Evolutionary conservation across 2,113 vertebrate genomes (phyloP).

Genomic region (Pollachius pollachius): DNA sequence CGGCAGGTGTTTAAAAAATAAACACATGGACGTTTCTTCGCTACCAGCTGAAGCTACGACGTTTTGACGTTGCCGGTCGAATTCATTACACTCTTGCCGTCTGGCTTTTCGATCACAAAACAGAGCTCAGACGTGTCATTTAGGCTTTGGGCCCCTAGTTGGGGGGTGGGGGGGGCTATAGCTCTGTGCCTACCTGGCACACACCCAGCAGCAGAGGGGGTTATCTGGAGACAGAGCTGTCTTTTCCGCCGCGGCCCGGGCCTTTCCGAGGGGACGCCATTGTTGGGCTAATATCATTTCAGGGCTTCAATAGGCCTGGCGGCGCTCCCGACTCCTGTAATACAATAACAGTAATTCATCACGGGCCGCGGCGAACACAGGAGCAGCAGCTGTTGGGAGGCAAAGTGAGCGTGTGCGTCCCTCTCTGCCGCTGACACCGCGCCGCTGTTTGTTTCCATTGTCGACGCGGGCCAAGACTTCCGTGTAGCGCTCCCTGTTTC

Average conservation of each 20-base stretch:
- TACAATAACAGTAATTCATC: constrained; percentile 60
- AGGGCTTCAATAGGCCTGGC: constrained; percentile 57
- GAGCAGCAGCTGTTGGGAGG: constrained; percentile 29
- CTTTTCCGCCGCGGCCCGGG: background rate
- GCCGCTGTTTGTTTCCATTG: constrained; percentile 23
- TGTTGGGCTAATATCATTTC: constrained; percentile 59
- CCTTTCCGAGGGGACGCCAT: constrained; percentile 47
- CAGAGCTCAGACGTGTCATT: no score
- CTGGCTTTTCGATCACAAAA: background rate
- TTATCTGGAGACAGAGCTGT: constrained; percentile 37
- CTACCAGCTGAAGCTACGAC: no score
- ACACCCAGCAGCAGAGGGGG: no score
- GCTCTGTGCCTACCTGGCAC: constrained; percentile 21
- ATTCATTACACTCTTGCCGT: constrained; percentile 1
- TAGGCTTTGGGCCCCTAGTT: no score
- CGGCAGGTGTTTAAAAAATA: no score
- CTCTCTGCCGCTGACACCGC: constrained; percentile 10
- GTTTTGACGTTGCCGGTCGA: no score
- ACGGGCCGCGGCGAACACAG: constrained; percentile 43
- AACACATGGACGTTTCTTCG: no score
- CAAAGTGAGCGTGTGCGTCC: constrained; percentile 1
- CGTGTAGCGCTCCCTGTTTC: constrained; percentile 36
- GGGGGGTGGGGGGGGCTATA: background rate
- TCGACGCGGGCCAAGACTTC: constrained; percentile 26
- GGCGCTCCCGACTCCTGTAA: constrained; percentile 42